Percentiles rank a stretch among this genome's conserved stretches.
Conservation (phyloP, 1,140 invertebrate genomes). For the Sitobion miscanthi region DNA sequence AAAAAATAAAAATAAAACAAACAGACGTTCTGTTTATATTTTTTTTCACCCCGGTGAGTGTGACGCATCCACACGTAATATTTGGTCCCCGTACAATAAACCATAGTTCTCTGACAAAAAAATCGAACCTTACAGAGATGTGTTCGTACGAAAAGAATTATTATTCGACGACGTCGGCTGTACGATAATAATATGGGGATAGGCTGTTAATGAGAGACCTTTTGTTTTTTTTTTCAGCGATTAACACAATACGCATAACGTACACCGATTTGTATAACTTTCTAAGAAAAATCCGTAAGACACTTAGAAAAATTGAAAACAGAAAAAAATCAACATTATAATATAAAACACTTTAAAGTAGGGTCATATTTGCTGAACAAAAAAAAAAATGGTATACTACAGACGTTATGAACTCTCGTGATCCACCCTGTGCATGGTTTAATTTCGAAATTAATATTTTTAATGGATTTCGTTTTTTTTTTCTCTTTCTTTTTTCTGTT, state of each 20-base stretch:
- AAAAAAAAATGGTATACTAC: background rate
- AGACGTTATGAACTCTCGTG: constrained; percentile 13
- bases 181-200: background rate
- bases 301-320: background rate
- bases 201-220: background rate
- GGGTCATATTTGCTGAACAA: background rate
- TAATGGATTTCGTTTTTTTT: constrained; percentile 3
- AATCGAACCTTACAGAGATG: background rate
- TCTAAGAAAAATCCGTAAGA: background rate
- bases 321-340: background rate
- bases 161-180: background rate
- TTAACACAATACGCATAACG: background rate
- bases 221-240: background rate
- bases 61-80: background rate
- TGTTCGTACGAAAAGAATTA: too few species aligned
- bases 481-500: background rate
- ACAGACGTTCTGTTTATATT: background rate
- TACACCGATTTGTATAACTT: background rate
- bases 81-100: background rate
- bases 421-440: background rate
- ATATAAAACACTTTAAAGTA: background rate
- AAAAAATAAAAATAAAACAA: background rate
- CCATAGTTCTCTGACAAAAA: background rate
- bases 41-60: background rate
- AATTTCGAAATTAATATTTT: constrained; percentile 26